Percentiles rank a stretch among this genome's conserved stretches.
phyloP scores from a whole-genome alignment of 2,888 invertebrate genomes.

The Linnaemya vulpina region DNA sequence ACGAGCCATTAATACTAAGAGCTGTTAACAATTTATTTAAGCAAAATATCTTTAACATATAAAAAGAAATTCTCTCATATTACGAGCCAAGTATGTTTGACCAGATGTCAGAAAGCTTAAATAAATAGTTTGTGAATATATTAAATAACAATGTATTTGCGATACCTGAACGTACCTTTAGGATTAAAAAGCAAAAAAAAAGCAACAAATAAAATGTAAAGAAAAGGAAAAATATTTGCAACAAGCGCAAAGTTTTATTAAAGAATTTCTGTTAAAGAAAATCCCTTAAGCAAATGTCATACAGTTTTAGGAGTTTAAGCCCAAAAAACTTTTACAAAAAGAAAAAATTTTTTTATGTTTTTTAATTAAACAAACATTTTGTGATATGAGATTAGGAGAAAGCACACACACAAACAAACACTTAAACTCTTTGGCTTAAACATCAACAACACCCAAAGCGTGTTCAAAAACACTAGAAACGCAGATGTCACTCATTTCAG shows the following conservation, averaged over 20 bases:
- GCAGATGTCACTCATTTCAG: conserved; percentile 32
- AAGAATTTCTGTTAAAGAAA: neutral
- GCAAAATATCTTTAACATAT: neutral
- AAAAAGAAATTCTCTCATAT: neutral
- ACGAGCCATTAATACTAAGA: no score
- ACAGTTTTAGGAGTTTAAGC: neutral
- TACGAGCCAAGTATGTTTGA: no score
- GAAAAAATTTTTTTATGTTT: neutral
- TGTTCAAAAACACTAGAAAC: neutral
- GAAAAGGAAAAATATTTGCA: neutral
- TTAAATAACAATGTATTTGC: neutral
- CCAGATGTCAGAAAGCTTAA: neutral
- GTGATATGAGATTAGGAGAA: neutral
- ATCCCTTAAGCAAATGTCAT: conserved; percentile 9
- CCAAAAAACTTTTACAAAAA: neutral
- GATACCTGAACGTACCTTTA: neutral
- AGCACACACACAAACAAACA: neutral
- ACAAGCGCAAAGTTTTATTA: neutral
- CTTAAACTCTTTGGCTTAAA: neutral
- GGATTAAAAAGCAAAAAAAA: neutral
- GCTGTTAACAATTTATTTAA: neutral
- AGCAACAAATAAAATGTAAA: neutral
- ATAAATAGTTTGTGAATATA: neutral
- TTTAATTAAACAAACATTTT: neutral
- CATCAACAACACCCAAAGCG: neutral